Evolutionary conservation across 2,113 vertebrate genomes (phyloP).

Genomic region (Sinocyclocheilus grahami): DNA sequence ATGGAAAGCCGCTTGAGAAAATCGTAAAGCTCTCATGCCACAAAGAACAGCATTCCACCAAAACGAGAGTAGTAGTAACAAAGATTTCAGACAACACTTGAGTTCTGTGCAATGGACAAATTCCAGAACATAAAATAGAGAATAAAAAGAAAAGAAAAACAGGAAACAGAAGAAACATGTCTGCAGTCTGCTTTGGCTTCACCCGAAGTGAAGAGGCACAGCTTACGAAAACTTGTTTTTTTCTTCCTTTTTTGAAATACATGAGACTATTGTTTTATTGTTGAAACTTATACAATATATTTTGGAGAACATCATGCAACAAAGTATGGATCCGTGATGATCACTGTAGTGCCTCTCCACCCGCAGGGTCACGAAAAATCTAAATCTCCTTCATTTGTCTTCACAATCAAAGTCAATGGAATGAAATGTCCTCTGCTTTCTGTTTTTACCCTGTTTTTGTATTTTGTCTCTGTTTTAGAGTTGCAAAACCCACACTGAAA

Average conservation of each 20-base stretch:
- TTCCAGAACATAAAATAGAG: constrained; percentile 58
- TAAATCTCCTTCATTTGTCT: constrained; percentile 60
- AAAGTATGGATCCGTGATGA: constrained; percentile 62
- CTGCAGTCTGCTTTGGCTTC: constrained; percentile 81
- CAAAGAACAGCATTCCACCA: constrained; percentile 39
- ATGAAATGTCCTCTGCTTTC: constrained; percentile 53
- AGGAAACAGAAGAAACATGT: constrained; percentile 56
- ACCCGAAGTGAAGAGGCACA: constrained; percentile 76
- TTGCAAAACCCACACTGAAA: constrained; percentile 55
- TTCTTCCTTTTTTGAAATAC: not conserved
- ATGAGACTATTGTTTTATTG: constrained; percentile 8
- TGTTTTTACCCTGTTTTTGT: constrained; percentile 36
- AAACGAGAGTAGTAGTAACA: constrained; percentile 35
- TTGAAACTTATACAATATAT: constrained; percentile 46
- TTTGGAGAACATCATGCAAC: constrained; percentile 75
- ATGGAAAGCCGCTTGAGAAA: constrained; percentile 39
- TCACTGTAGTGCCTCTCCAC: constrained; percentile 64
- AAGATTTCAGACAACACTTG: constrained; percentile 58
- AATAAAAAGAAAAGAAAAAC: constrained; percentile 46
- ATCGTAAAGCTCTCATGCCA: constrained; percentile 56
- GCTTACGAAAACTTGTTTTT: not conserved
- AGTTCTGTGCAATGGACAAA: constrained; percentile 70
- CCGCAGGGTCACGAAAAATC: constrained; percentile 58
- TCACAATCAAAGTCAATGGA: constrained; percentile 39
- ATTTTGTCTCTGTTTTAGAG: constrained; percentile 44